Conservation (phyloP, 2,888 invertebrate species). For the Spodoptera exigua region DNA sequence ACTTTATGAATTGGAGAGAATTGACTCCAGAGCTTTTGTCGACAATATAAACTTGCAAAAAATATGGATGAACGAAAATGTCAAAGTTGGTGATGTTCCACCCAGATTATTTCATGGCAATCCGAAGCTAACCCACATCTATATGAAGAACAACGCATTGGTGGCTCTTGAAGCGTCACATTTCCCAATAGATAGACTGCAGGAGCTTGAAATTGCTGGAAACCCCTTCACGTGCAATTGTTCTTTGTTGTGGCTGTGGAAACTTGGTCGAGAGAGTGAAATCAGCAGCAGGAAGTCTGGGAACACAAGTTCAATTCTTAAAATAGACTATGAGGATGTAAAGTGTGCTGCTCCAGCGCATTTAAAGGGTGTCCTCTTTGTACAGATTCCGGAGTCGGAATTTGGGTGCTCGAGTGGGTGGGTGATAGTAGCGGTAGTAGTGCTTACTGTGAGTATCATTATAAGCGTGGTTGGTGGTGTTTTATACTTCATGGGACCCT, state of each 20-base stretch:
- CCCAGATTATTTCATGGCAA: slow-evolving; percentile 95
- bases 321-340: slow-evolving; percentile 89
- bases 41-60: slow-evolving; percentile 95
- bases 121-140: slow-evolving; percentile 93
- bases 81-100: slow-evolving; percentile 92
- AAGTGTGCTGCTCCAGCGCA: slow-evolving; percentile 90
- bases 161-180: slow-evolving; percentile 94
- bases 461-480: slow-evolving; percentile 87
- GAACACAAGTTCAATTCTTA: slow-evolving; percentile 78
- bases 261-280: slow-evolving; percentile 88
- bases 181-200: slow-evolving; percentile 94
- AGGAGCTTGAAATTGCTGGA: slow-evolving; percentile 93
- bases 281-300: slow-evolving; percentile 75
- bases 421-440: slow-evolving; percentile 88
- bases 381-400: slow-evolving; percentile 90
- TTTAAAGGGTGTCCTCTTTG: slow-evolving; percentile 85
- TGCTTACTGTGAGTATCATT: slow-evolving; percentile 87
- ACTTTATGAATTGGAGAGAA: slow-evolving; percentile 90
- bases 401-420: slow-evolving; percentile 90
- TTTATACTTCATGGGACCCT: slow-evolving; percentile 86
- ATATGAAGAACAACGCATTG: slow-evolving; percentile 93
- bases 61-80: slow-evolving; percentile 94
- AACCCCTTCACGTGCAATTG: slow-evolving; percentile 96
- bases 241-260: slow-evolving; percentile 96
- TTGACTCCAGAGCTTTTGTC: slow-evolving; percentile 94